These are phyloP conservation scores for Pseudorectes ferrugineus DNA, from an alignment of 2,113 vertebrate genomes.

Conservation along the genomic window DNA sequence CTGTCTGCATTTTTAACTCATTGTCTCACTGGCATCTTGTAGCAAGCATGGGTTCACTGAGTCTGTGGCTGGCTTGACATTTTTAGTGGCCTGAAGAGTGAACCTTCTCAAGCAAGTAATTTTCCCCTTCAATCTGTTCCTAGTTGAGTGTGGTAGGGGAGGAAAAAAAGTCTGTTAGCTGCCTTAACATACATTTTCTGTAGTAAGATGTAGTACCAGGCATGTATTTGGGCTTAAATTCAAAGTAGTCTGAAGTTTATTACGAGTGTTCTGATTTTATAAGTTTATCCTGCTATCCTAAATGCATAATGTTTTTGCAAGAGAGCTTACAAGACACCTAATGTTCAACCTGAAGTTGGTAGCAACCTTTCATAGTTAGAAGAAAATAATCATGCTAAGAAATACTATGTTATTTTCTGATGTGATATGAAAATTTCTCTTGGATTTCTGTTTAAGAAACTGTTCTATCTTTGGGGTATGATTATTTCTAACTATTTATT, in stretches of 20 bases:
- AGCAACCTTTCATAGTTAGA: neutral
- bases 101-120: neutral
- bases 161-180: neutral
- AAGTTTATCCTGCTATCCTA: neutral
- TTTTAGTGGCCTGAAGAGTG: neutral
- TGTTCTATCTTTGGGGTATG: fast-evolving
- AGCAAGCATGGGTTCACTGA: slow-evolving; percentile 10
- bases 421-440: neutral
- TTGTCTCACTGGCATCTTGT: slow-evolving; percentile 13
- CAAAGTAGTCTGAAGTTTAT: neutral
- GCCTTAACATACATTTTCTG: neutral
- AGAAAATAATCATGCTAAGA: fast-evolving
- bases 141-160: neutral
- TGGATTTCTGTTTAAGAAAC: neutral
- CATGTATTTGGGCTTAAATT: neutral
- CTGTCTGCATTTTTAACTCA: slow-evolving; percentile 37
- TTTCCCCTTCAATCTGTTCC: neutral
- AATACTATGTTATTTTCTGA: neutral
- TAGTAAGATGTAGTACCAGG: neutral
- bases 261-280: neutral
- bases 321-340: neutral
- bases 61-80: neutral
- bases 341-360: neutral
- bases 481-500: neutral
- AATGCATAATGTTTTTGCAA: neutral